Base-by-base conservation (phyloP, 2,888 invertebrate genomes). In the Scaptomyza reducta region DNA sequence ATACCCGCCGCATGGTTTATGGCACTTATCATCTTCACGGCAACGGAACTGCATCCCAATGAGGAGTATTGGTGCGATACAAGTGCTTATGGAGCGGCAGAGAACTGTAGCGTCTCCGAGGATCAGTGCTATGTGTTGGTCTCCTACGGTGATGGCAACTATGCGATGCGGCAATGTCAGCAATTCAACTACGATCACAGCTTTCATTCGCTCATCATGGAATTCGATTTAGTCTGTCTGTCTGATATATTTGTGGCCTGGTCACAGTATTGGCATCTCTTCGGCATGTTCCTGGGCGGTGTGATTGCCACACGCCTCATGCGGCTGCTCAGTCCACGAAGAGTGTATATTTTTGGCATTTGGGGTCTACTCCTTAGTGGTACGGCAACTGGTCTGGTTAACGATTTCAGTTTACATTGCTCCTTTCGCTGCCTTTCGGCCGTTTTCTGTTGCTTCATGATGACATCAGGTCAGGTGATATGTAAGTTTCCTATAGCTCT, bases 1-100 rank as follows among this genome's bases (percentile, higher is more conserved):
- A 90, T 92, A 40, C 92, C 92, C 0, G 90, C 92, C 3, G 92
- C 92, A 6, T 93, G 92, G 92, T 92, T 92, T 66, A 93, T 92
- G 93, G 92, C 92, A 16, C 91, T 91, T 67, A 90, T 92, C 16
- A 90, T 92, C 38, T 92, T 92, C 62, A 92, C 92, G 0, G 92
- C 92, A 0, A 92, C 92, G 13, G 89, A 89, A 25, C 80, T 92
- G 2, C 81, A 89, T 62, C 83, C 90, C 0, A 81, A 71, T 4
- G 72, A 77, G 25, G 90, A 90, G 50, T 90, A 88, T 41, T 69
- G 62, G 55, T 91, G 91, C 45, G 88, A 89, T 44, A 55, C 79
- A 0, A 70, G 61, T 6, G 56, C 47, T 6, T 64, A 74, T 44
- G 70, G 63, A 0, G 56, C 35, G 0, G 57, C 41, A 0, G 51